Conservation (phyloP, 2,888 invertebrate species). For the Mesoligia furuncula region DNA sequence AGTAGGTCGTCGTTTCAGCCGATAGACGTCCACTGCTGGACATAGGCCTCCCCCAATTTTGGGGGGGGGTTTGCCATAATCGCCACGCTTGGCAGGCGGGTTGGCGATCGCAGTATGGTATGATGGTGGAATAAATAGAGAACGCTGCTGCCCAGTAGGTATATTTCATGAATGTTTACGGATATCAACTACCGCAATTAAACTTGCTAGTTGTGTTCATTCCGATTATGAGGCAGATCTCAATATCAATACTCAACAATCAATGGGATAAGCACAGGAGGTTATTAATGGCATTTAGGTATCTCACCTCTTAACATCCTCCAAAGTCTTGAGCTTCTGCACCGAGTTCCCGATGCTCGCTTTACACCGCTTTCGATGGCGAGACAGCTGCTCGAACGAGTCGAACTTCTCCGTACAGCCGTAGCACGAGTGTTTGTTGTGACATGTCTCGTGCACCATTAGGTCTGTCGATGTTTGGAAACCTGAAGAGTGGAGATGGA, state of each 20-base stretch:
- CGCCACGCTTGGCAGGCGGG: too few species aligned
- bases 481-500: conserved; percentile 65
- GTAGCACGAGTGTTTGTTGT: conserved; percentile 82
- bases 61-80: too few species aligned
- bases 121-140: too few species aligned
- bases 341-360: conserved; percentile 64
- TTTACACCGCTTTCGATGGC: conserved; percentile 77
- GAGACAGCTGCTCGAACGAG: conserved; percentile 75
- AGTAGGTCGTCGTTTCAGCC: too few species aligned
- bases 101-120: too few species aligned
- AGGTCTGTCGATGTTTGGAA: conserved; percentile 84
- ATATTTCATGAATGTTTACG: background rate
- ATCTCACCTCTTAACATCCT: conserved; percentile 78
- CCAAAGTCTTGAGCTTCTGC: conserved; percentile 75
- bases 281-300: background rate
- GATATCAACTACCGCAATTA: background rate
- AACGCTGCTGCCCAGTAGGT: too few species aligned
- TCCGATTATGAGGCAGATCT: background rate
- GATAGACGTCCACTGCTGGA: too few species aligned
- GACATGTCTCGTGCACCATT: conserved; percentile 85
- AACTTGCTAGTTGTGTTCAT: background rate
- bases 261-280: background rate
- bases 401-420: conserved; percentile 80
- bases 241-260: background rate
- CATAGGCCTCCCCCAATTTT: too few species aligned